phyloP scores from a whole-genome alignment of 2,888 invertebrate genomes.

The Caenorhabditis imperialis region DNA sequence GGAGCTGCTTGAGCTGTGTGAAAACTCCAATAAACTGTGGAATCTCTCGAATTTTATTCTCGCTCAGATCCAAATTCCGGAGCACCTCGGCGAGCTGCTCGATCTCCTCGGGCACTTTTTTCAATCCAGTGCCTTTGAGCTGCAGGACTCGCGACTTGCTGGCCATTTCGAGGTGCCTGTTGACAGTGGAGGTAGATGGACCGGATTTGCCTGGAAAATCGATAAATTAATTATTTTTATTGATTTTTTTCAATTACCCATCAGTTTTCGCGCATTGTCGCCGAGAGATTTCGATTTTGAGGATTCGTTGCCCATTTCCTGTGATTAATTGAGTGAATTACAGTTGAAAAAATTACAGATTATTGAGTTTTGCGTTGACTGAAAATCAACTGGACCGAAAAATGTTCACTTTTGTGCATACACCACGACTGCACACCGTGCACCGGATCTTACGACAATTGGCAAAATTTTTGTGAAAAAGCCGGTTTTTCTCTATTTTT shows the following conservation, averaged over 20 bases:
- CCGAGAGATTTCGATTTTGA: slow-evolving; percentile 51
- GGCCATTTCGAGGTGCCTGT: slow-evolving; percentile 93
- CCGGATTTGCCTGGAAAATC: slow-evolving; percentile 62
- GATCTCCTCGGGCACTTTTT: slow-evolving; percentile 81
- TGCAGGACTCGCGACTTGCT: slow-evolving; percentile 95
- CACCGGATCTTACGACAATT: not conserved
- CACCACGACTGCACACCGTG: not conserved
- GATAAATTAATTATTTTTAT: not conserved
- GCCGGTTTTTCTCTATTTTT: not conserved
- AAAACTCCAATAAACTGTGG: slow-evolving; percentile 80
- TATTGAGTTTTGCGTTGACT: not conserved
- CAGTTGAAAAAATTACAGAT: no score
- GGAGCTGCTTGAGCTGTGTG: slow-evolving; percentile 80
- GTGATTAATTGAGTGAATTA: slow-evolving; percentile 15
- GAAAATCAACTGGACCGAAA: not conserved
- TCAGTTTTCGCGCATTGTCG: slow-evolving; percentile 35
- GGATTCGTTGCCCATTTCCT: slow-evolving; percentile 63
- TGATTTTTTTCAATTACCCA: slow-evolving; percentile 19
- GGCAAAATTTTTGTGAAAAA: not conserved
- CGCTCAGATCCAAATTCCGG: slow-evolving; percentile 91
- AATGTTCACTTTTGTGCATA: slow-evolving; percentile 8
- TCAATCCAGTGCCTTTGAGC: slow-evolving; percentile 87
- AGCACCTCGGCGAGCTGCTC: slow-evolving; percentile 81
- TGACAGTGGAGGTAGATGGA: slow-evolving; percentile 81
- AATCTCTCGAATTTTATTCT: slow-evolving; percentile 86